phyloP scores from a whole-genome alignment of 2,113 vertebrate genomes.

The Toxotes jaculatrix region DNA sequence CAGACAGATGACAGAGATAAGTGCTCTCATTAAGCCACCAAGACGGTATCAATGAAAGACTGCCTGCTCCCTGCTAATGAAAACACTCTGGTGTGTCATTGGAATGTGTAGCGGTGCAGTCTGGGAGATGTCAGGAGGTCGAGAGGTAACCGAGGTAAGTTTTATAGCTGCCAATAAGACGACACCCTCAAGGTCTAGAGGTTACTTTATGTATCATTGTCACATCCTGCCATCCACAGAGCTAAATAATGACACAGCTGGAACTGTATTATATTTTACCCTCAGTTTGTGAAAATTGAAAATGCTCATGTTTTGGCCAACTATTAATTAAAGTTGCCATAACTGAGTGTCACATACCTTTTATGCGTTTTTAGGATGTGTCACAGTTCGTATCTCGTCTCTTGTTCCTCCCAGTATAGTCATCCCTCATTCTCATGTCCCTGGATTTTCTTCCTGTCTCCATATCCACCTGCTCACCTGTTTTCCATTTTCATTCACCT shows the following conservation, averaged over 20 bases:
- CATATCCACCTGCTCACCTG: no score
- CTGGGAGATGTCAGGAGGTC: constrained; percentile 56
- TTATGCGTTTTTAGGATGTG: no score
- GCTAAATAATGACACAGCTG: background rate
- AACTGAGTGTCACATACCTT: no score
- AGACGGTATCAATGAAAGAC: constrained; percentile 38
- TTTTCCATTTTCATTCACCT: no score
- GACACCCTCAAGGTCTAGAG: constrained; percentile 32
- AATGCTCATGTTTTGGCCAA: background rate
- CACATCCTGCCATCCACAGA: background rate
- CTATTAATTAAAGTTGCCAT: background rate
- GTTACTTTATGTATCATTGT: background rate
- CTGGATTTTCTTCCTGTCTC: no score
- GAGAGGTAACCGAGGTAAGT: constrained; percentile 45
- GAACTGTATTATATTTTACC: background rate
- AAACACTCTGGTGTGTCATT: constrained; percentile 23
- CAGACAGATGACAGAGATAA: constrained; percentile 73
- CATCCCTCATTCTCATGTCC: no score
- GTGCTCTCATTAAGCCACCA: constrained; percentile 72
- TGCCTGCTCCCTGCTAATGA: constrained; percentile 28
- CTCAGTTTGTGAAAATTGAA: background rate
- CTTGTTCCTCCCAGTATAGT: no score
- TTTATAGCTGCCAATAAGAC: constrained; percentile 35
- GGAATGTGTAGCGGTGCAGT: constrained; percentile 32
- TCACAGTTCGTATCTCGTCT: no score